Evolutionary conservation across 2,797 vertebrate genomes (phyloP), one percentile per base, ranked within the genome.

Genomic region (Tadarida brasiliensis): DNA sequence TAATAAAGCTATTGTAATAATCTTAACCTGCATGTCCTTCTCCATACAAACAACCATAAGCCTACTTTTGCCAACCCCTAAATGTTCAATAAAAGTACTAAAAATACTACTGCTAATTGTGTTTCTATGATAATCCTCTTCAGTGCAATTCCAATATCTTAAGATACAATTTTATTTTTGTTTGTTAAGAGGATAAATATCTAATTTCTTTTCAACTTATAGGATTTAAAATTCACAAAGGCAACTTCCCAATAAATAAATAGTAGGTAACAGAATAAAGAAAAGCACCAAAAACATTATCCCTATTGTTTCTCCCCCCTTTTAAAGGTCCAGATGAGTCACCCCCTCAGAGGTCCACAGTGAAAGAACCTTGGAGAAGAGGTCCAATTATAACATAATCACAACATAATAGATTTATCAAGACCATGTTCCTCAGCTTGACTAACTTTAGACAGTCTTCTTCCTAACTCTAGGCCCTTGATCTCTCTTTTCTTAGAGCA

Each of bases 71-170:
- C 30, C 39, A 44, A 44, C 39, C 39, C 39, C 39, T 44, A 7
- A 44, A 81, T 20, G 2, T 76, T 82, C 33, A 49, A 74, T 56
- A 68, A 68, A 67, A 95, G 20, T 26, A 82, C 59, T 90, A 94
- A 92, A 96, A 97, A 57, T 87, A 67, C 3, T n/a, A 89, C 33
- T n/a, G 28, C 22, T 90, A 77, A 82, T 92, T 94, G 51, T 92
- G 24, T 88, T 96, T 95, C 24, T 39, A 30, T 68, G 78, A 74
- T 63, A 89, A 82, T 54, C 51, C 30, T 87, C 57, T 47, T 90
- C 33, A n/a, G 22, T 6, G 59, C 3, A 82, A 73, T 63, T 39
- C 17, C 3, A 67, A 35, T 14, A 33, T 82, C 20, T 94, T 68
- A 95, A 89, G 16, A 49, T 77, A 68, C n/a, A 24, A 44, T 95